Base-by-base conservation (phyloP, 2,113 vertebrate species). In the Meriones unguiculatus region DNA sequence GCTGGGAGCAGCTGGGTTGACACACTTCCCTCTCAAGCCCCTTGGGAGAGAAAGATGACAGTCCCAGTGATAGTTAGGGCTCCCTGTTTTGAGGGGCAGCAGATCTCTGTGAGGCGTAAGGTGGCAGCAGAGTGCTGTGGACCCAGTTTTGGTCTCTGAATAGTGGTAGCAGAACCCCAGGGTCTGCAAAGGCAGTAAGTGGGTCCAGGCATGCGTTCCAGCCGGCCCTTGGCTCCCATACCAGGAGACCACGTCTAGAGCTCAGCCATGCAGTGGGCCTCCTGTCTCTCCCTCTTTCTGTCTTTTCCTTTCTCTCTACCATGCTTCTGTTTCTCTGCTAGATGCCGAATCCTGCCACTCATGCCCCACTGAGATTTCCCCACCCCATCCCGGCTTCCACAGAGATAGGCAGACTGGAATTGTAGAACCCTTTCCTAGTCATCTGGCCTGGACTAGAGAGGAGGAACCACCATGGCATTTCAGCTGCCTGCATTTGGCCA, bases 331-430 rank as follows among this genome's bases (percentile, higher is more conserved):
- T 73, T 38, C n/a, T 73, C 72, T 73, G 72, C 75, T 41, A 77
- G 12, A 46, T 46, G 41, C 10, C 3, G 89, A 5, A 0, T 38
- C 65, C 81, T 54, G 1, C 25, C n/a, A 22, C 86, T 52, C 52
- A 1, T 0, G 2, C 80, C 46, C 7, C 14, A 11, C 0, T 1
- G 57, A 57, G 50, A 46, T 12, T 2, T 50, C 46, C 11, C 57
- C 57, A 13, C 11, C 57, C 46, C 46, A 46, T 52, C 50, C 41
- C 75, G 28, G 64, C 41, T 24, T 1, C 80, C 28, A 9, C 11
- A 41, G 24, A 20, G 17, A 22, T 38, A 25, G 30, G 52, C 12
- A 12, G 1, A 24, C 46, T 17, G 24, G 70, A 54, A 38, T 50
- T 28, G 10, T 2, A 1, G 80, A 65, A 13, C 24, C 24, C n/a